phyloP scores from a whole-genome alignment of 2,797 vertebrate species.

The Myotis myotis region DNA sequence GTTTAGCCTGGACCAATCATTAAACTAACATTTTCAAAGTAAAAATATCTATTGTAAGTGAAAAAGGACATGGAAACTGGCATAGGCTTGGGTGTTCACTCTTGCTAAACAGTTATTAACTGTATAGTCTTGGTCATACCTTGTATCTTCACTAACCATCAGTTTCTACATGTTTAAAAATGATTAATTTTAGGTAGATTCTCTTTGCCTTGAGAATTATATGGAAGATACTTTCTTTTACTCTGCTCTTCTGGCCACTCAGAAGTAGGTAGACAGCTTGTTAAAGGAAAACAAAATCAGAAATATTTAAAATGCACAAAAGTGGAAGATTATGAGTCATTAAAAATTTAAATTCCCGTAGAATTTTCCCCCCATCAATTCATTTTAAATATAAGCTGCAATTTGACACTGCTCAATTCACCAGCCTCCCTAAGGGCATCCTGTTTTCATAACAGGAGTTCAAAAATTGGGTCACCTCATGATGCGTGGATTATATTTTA shows the following conservation, averaged over 20 bases:
- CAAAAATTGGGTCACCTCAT: background rate
- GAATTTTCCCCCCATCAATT: constrained; percentile 19
- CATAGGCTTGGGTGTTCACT: background rate
- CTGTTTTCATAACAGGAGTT: background rate
- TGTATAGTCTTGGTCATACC: background rate
- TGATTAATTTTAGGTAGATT: background rate
- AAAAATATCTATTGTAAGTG: background rate
- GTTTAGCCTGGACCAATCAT: background rate
- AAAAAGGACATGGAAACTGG: background rate
- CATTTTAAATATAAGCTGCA: background rate
- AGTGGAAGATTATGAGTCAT: constrained; percentile 23
- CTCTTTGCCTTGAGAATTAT: background rate
- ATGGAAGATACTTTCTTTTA: background rate
- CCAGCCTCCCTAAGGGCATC: background rate
- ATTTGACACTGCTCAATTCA: background rate
- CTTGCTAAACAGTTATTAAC: background rate
- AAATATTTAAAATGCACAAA: constrained; percentile 26
- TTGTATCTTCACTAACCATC: background rate
- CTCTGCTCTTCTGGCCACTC: background rate
- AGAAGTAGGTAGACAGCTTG: background rate
- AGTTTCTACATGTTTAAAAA: background rate
- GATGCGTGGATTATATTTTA: constrained; percentile 53
- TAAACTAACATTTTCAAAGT: background rate
- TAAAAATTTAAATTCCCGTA: constrained; percentile 27
- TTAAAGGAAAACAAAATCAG: background rate